Conservation (phyloP, 2,888 invertebrate genomes). For the Drosophila hamatofila region DNA sequence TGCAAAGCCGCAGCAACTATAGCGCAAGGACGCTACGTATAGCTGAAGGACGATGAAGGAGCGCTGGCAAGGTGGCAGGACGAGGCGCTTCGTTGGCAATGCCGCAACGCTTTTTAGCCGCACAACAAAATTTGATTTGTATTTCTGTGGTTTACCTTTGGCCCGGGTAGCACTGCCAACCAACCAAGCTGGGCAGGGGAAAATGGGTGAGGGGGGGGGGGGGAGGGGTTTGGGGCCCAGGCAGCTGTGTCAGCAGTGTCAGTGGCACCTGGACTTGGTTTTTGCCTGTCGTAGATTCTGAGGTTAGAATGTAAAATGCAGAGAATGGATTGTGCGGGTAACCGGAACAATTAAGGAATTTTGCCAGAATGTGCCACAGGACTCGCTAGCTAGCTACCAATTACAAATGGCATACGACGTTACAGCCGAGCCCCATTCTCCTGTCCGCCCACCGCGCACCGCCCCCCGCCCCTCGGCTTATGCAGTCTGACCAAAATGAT, state of each 20-base stretch:
- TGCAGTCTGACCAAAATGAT: constrained; percentile 70
- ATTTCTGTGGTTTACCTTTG: constrained; percentile 83
- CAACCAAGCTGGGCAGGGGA: constrained; percentile 11
- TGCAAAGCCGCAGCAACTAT: constrained; percentile 39
- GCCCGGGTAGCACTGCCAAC: constrained; percentile 54
- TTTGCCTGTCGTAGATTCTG: constrained; percentile 72
- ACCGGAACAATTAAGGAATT: constrained; percentile 85
- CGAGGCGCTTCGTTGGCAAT: constrained; percentile 24
- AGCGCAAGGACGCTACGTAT: constrained; percentile 18
- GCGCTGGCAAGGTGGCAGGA: background rate
- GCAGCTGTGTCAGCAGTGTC: constrained; percentile 64
- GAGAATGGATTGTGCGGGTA: constrained; percentile 85
- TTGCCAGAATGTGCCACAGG: constrained; percentile 57
- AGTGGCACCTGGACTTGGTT: constrained; percentile 78
- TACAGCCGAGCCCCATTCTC: background rate
- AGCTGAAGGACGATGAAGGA: constrained; percentile 16
- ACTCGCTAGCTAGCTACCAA: constrained; percentile 58
- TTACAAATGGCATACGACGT: constrained; percentile 67
- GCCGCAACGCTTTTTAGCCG: constrained; percentile 77
- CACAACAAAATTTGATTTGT: constrained; percentile 84
- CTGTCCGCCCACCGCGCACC: too few species aligned
- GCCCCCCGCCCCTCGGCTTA: background rate
- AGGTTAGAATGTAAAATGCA: constrained; percentile 82
- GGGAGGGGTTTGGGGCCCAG: background rate
- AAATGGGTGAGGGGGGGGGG: background rate